phyloP scores from a whole-genome alignment of 1,140 invertebrate genomes.

The Drosophila cardini region DNA sequence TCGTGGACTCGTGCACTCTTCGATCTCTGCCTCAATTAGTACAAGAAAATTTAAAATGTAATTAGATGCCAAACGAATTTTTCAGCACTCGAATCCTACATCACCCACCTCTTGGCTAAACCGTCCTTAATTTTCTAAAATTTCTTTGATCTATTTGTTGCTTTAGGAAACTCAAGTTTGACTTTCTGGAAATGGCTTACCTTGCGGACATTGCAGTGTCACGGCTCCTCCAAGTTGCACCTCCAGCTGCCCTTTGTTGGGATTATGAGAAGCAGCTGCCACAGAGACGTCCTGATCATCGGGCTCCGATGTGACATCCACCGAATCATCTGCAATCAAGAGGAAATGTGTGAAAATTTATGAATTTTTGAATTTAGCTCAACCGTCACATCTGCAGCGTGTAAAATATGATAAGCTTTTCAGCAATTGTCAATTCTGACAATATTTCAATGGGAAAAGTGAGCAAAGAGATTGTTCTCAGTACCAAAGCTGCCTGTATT shows the following conservation, averaged over 20 bases:
- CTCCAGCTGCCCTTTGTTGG: slow-evolving; percentile 88
- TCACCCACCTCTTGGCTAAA: not conserved
- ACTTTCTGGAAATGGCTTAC: slow-evolving; percentile 76
- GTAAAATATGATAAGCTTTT: slow-evolving; percentile 46
- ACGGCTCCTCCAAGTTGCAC: slow-evolving; percentile 93
- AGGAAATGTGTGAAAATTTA: slow-evolving; percentile 23
- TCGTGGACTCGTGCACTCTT: not conserved
- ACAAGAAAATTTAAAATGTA: slow-evolving; percentile 63
- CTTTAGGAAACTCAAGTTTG: not conserved
- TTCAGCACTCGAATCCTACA: slow-evolving; percentile 18
- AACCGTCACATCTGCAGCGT: not conserved
- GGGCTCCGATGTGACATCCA: slow-evolving; percentile 87
- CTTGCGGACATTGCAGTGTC: slow-evolving; percentile 92
- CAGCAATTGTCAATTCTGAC: slow-evolving; percentile 68
- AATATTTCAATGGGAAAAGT: slow-evolving; percentile 68
- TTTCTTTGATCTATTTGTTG: slow-evolving; percentile 48
- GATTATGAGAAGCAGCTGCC: slow-evolving; percentile 82
- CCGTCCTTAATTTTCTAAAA: not conserved
- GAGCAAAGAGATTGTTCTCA: not conserved
- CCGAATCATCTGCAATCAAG: slow-evolving; percentile 86
- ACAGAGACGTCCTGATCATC: slow-evolving; percentile 85
- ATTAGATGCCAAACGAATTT: slow-evolving; percentile 59
- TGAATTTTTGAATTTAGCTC: slow-evolving; percentile 8
- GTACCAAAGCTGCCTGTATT: not conserved
- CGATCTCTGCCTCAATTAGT: slow-evolving; percentile 28